phyloP scores from a whole-genome alignment of 1,140 invertebrate species.

The Parapsyche elsis region DNA sequence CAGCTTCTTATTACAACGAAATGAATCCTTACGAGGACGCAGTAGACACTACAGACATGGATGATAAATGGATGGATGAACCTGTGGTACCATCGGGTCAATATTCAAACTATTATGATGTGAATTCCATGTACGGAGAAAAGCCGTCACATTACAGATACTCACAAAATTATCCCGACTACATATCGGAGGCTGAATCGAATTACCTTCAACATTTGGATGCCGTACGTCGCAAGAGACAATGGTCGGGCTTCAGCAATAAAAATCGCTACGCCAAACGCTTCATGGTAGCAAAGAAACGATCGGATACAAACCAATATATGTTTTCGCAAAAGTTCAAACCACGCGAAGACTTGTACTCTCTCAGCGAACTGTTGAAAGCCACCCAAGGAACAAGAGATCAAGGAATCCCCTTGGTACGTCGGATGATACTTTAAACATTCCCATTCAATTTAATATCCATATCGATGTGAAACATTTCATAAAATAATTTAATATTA shows the following conservation, averaged over 20 bases:
- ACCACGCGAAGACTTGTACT: conserved; percentile 66
- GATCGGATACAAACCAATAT: conserved; percentile 61
- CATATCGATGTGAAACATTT: conserved; percentile 33
- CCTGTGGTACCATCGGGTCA: conserved; percentile 61
- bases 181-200: conserved; percentile 56
- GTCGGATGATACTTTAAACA: conserved; percentile 66
- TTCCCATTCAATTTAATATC: not conserved
- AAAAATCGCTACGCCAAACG: conserved; percentile 58
- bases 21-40: conserved; percentile 61
- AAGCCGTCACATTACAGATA: conserved; percentile 48
- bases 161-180: conserved; percentile 60
- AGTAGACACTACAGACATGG: conserved; percentile 63
- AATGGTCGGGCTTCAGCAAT: conserved; percentile 63
- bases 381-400: conserved; percentile 64
- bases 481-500: conserved; percentile 12
- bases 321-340: conserved; percentile 58
- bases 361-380: conserved; percentile 64
- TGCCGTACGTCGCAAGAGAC: conserved; percentile 63
- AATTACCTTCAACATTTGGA: conserved; percentile 61
- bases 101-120: conserved; percentile 54
- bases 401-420: conserved; percentile 64
- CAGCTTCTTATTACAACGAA: conserved; percentile 62
- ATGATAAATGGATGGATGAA: conserved; percentile 64
- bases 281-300: conserved; percentile 67
- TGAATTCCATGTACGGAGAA: conserved; percentile 25